Percentiles rank a stretch among this genome's conserved stretches.
Conservation (phyloP, 2,797 vertebrate genomes). For the Galago senegalensis region DNA sequence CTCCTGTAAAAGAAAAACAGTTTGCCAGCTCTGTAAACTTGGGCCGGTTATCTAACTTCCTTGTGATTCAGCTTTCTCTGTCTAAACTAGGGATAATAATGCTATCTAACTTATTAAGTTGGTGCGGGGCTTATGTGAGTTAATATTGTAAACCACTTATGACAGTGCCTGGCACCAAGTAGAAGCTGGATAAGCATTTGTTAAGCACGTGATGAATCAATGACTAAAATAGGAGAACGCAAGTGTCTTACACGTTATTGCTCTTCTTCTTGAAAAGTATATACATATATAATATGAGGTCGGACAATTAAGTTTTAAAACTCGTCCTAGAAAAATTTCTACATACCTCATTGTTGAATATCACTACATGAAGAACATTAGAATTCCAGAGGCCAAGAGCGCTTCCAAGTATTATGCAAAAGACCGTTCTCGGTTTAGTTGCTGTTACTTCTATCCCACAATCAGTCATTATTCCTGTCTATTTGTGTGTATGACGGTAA, state of each 20-base stretch:
- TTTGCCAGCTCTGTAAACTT: not conserved
- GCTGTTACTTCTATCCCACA: not conserved
- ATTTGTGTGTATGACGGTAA: not conserved
- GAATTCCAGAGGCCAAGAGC: too few species aligned
- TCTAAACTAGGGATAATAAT: not conserved
- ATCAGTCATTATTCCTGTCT: not conserved
- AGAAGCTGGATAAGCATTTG: not conserved
- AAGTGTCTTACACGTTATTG: not conserved
- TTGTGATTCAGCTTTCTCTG: not conserved
- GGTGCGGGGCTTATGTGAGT: not conserved
- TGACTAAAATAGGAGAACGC: not conserved
- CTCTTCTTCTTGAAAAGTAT: not conserved
- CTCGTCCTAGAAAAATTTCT: too few species aligned
- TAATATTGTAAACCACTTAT: not conserved
- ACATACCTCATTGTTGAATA: too few species aligned
- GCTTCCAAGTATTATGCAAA: not conserved
- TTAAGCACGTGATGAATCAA: not conserved
- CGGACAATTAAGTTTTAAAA: too few species aligned
- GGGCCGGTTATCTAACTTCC: not conserved
- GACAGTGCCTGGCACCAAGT: not conserved
- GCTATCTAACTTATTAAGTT: not conserved
- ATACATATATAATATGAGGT: not conserved
- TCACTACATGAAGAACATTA: too few species aligned
- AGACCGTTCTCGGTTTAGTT: not conserved
- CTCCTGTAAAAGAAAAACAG: not conserved